Percentiles rank a stretch among this genome's conserved stretches.
Conservation (phyloP, 2,113 vertebrate species). For the Mesembrinibis cayennensis region DNA sequence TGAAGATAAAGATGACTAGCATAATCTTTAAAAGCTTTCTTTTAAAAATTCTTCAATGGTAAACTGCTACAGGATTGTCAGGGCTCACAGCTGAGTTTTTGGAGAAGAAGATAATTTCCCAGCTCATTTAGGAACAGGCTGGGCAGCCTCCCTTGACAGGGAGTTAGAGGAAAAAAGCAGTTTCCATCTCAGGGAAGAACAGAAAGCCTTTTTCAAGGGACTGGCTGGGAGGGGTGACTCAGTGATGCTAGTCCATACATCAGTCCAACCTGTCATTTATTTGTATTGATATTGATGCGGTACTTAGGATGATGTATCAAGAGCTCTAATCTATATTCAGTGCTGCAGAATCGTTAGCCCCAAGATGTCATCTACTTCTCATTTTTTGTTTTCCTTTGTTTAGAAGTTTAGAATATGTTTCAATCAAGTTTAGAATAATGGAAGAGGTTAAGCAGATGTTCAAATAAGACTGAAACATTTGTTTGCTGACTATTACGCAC, state of each 20-base stretch:
- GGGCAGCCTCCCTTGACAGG: neutral
- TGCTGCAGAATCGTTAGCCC: neutral
- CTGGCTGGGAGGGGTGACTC: neutral
- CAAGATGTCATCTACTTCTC: neutral
- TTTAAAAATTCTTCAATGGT: neutral
- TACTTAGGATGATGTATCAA: neutral
- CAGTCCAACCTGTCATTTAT: neutral
- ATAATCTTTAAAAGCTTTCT: neutral
- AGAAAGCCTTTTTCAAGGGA: neutral
- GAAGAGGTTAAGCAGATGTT: slow-evolving; percentile 2
- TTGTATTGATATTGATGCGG: neutral
- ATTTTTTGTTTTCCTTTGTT: neutral
- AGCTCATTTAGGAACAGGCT: neutral
- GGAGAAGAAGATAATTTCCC: neutral
- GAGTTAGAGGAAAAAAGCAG: neutral
- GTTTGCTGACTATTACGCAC: neutral
- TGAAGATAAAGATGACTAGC: neutral
- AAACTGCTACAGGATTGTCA: neutral
- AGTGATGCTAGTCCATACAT: neutral
- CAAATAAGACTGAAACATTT: neutral
- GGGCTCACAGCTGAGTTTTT: neutral
- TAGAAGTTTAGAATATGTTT: no score
- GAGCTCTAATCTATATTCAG: neutral
- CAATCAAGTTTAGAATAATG: neutral
- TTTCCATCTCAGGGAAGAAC: neutral